phyloP scores from a whole-genome alignment of 2,888 invertebrate genomes.

The Chamaedrilus cognettii region DNA sequence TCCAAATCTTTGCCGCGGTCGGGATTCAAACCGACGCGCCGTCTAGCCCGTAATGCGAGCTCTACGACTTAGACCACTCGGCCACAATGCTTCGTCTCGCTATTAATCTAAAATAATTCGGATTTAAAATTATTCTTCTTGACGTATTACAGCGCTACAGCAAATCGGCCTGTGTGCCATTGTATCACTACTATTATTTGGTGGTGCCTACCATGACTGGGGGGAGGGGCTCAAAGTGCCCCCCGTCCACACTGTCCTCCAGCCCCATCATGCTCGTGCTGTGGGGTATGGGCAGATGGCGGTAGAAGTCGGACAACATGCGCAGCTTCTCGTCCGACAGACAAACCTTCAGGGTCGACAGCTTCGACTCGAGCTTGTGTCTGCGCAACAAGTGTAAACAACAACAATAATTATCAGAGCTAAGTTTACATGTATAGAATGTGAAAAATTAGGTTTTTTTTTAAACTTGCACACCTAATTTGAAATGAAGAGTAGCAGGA shows the following conservation, averaged over 20 bases:
- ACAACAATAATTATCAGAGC: background rate
- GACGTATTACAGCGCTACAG: background rate
- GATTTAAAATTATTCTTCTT: too few relatives aligned
- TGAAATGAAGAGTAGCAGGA: background rate
- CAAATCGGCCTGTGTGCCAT: too few relatives aligned
- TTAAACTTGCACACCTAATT: background rate
- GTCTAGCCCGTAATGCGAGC: too few relatives aligned
- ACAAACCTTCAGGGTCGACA: constrained; percentile 74
- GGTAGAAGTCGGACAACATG: constrained; percentile 68
- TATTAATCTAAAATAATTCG: too few relatives aligned
- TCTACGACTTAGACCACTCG: too few relatives aligned
- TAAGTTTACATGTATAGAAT: background rate
- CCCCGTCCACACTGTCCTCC: constrained; percentile 48
- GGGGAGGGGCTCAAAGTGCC: constrained; percentile 19
- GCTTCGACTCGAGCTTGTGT: constrained; percentile 74
- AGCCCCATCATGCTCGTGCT: constrained; percentile 53
- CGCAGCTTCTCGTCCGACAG: constrained; percentile 74
- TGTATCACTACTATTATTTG: background rate
- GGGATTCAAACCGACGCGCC: too few relatives aligned
- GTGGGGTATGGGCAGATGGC: constrained; percentile 62
- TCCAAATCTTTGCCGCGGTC: too few relatives aligned
- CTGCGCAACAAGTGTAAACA: constrained; percentile 58
- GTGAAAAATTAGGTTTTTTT: background rate
- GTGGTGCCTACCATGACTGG: constrained; percentile 17
- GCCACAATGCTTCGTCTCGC: too few relatives aligned